Percentiles rank a stretch among this genome's conserved stretches.
These are phyloP conservation scores for Syrista parreyssii DNA, from an alignment of 2,888 invertebrate genomes.

Conservation along the genomic window DNA sequence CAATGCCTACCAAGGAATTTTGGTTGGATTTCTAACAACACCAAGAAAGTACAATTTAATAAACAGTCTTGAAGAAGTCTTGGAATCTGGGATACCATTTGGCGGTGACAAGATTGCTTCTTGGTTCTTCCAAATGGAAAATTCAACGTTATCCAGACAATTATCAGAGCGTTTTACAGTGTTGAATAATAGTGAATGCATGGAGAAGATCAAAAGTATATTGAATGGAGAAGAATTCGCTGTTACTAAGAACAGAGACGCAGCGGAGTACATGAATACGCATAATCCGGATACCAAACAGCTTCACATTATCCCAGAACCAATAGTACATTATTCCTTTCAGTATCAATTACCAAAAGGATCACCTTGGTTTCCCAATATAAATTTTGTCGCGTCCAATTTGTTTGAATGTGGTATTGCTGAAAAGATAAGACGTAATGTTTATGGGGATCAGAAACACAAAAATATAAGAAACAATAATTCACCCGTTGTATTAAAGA, in stretches of 20 bases:
- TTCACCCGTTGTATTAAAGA: not conserved
- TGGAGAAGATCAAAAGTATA: not conserved
- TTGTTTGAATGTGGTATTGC: not conserved
- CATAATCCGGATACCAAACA: not conserved
- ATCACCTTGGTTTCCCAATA: not conserved
- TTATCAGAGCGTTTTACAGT: not conserved
- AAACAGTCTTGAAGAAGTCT: not conserved
- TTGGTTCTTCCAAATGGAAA: not conserved
- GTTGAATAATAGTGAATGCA: not conserved
- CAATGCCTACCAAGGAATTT: not conserved
- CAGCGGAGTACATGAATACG: not conserved
- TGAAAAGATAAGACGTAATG: not conserved
- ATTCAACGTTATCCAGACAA: not conserved
- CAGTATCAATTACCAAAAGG: not conserved
- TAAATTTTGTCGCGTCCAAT: not conserved
- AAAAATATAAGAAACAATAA: no score
- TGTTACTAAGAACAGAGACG: not conserved
- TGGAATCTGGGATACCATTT: not conserved
- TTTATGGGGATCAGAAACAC: no score
- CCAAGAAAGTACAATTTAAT: not conserved
- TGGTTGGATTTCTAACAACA: not conserved
- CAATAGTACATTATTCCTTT: not conserved
- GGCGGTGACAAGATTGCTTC: not conserved
- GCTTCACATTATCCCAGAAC: conserved; percentile 1
- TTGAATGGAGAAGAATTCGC: not conserved